Percentiles rank a stretch among this genome's conserved stretches.
phyloP scores from a whole-genome alignment of 2,888 invertebrate species.

The Holacanthella duospinosa region DNA sequence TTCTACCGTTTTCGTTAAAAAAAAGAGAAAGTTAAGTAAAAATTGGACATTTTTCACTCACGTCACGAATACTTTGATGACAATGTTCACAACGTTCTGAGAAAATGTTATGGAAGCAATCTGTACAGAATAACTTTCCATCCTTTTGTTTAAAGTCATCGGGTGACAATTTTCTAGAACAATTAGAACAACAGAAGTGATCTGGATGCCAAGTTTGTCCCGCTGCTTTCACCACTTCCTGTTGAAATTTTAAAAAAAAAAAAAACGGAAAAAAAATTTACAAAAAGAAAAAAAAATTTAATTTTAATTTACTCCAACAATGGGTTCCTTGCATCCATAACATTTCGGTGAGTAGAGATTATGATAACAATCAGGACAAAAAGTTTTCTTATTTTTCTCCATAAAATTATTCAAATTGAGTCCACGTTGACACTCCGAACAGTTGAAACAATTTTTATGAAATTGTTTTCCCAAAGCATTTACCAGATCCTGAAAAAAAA shows the following conservation, averaged over 20 bases:
- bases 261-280: not conserved
- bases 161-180: conserved; percentile 11
- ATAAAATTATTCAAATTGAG: conserved; percentile 22
- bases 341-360: conserved; percentile 25
- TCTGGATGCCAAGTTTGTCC: conserved; percentile 13
- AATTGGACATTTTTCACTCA: not conserved
- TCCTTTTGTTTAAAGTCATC: conserved; percentile 30
- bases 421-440: conserved; percentile 21
- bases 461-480: conserved; percentile 18
- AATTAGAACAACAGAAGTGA: conserved; percentile 14
- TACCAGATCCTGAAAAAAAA: not conserved
- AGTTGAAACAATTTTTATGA: conserved; percentile 23
- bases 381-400: conserved; percentile 24
- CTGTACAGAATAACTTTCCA: conserved; percentile 27
- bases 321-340: conserved; percentile 27
- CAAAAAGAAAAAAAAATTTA: not conserved
- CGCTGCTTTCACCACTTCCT: conserved; percentile 6
- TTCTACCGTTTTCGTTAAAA: not conserved
- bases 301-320: conserved; percentile 5
- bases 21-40: not conserved
- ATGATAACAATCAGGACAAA: conserved; percentile 29
- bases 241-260: not conserved
- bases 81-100: conserved; percentile 23
- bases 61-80: conserved; percentile 14
- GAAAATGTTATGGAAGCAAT: conserved; percentile 23